Evolutionary conservation across 2,113 vertebrate genomes (phyloP).

Genomic region (Benitochromis conjunctus): DNA sequence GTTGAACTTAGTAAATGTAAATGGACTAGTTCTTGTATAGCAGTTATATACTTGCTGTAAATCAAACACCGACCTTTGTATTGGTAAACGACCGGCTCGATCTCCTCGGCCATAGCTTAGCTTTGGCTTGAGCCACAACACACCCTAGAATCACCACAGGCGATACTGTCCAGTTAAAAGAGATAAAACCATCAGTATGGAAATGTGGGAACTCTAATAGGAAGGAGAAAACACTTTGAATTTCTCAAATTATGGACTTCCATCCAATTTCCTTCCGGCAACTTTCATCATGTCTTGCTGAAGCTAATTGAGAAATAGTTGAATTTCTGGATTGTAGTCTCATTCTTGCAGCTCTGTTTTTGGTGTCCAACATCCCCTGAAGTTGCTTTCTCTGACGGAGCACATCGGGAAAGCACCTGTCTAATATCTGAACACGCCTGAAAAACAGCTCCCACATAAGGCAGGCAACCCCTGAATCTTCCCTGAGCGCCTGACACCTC

Average conservation of each 20-base stretch:
- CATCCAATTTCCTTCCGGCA: neutral
- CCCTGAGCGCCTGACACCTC: neutral
- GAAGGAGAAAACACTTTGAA: neutral
- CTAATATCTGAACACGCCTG: neutral
- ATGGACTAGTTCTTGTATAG: neutral
- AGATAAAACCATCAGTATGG: neutral
- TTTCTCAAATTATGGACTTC: neutral
- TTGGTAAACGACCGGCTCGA: rapidly evolving
- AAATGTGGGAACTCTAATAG: neutral
- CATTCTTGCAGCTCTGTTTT: neutral
- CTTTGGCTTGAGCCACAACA: neutral
- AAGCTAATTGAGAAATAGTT: neutral
- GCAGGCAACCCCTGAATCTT: neutral
- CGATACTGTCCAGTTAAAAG: neutral
- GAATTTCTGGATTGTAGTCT: neutral
- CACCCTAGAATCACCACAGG: neutral
- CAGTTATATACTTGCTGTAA: rapidly evolving
- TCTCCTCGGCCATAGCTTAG: neutral
- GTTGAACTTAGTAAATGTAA: neutral
- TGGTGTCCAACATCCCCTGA: neutral
- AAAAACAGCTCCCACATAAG: rapidly evolving
- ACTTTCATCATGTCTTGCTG: neutral
- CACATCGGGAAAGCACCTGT: neutral
- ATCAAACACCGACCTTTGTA: neutral
- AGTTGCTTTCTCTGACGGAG: neutral